Evolutionary conservation across 1,140 invertebrate species (phyloP), one percentile per base, ranked within the genome.

Genomic region (Chironomus tepperi): DNA sequence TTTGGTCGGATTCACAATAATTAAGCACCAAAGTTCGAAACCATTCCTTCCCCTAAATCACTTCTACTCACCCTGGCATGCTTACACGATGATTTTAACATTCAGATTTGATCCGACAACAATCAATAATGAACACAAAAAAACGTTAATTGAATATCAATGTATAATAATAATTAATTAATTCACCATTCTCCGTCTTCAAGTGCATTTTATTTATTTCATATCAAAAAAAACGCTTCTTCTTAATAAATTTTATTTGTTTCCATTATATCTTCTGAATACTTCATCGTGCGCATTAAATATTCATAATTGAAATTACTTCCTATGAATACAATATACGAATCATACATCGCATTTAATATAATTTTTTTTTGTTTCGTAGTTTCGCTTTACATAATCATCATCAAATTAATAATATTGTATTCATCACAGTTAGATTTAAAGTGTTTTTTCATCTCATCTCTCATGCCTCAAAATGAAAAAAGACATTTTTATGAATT

Each of bases 371-470:
- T 57, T 12, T 5, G 47, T 57, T 57, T 12, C n/a, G 47, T 57
- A 57, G 47, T 57, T 57, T 57, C 47, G 47, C 47, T 57, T 57
- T 57, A 57, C 47, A 57, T 57, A 57, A 57, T 57, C 47, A n/a
- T 57, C 47, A 57, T 57, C 47, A 10, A 57, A 57, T 57, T 57
- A 57, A 57, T 57, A 57, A 57, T 57, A n/a, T 57, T 57, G 47
- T 57, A 57, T 57, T 57, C 47, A 57, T 57, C 47, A 57, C n/a
- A n/a, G 47, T 57, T 12, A 57, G 8, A 10, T 47, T 47, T 47
- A 47, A 47, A 47, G 7, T 34, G 24, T 34, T 34, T 34, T 34
- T 34, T 34, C 24, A 2, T 34, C 24, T 34, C 24, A 34, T 34
- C 24, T 34, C 24, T 34, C 5, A 2, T 34, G 24, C 24, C 24